Base-by-base conservation (phyloP, 2,888 invertebrate genomes). In the Drosophila ustulata region DNA sequence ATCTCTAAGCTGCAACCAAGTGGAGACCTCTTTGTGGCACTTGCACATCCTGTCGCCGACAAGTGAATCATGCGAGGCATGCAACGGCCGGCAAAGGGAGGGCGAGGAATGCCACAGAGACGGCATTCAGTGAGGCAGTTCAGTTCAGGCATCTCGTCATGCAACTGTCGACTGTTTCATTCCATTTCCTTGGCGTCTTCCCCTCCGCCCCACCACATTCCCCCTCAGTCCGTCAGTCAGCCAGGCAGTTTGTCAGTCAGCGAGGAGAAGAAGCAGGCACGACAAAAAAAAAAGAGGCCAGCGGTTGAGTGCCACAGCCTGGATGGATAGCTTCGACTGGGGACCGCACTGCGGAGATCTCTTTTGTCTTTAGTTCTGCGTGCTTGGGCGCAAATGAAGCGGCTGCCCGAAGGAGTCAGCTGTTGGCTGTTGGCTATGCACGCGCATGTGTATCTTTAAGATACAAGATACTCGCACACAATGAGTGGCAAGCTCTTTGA, bases 331-430 rank as follows among this genome's bases (percentile, higher is more conserved):
- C 61, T 71, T 64, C 69, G 55, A 47, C 68, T 64, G 59, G 71
- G 71, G 66, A 66, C 70, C 49, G 76, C 55, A 6, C 4, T 37
- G 37, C n/a, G 82, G 71, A 66, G 66, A 41, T 13, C 13, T 80
- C 75, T 83, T 79, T 82, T 87, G 71, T 82, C 78, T 88, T 85
- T 80, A 80, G 80, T 74, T 78, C 89, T 88, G 90, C 89, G 86
- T 90, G 89, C 89, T 90, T 90, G 90, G 89, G 82, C 82, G 79
- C 90, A 89, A 90, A 88, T 88, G 82, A 88, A 80, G 88, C 85
- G 82, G 75, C 69, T 59, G 74, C 52, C 72, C 39, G 41, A 43
- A 63, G 78, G 37, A 65, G 69, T 84, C 89, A 88, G 88, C 89
- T 84, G 86, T 86, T 75, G 71, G 88, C 88, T 84, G 86, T 86